phyloP scores from a whole-genome alignment of 2,113 vertebrate genomes.

The Zingel zingel region DNA sequence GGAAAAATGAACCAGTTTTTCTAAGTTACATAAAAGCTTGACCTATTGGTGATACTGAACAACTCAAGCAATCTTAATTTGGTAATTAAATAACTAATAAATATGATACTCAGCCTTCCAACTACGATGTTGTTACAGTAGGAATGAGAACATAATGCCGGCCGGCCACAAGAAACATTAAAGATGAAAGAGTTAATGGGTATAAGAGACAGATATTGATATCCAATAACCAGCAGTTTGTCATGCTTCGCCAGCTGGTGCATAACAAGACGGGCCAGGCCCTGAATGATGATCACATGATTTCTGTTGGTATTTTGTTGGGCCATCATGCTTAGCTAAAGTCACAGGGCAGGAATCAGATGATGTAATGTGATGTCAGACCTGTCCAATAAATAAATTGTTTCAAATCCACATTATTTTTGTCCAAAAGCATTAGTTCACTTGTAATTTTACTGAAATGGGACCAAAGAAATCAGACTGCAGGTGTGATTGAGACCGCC shows the following conservation, averaged over 20 bases:
- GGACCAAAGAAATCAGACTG: background rate
- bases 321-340: background rate
- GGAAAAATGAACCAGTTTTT: background rate
- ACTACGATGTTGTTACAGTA: no score
- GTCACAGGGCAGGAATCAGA: background rate
- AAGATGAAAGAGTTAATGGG: constrained; percentile 3
- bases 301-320: background rate
- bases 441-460: background rate
- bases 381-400: background rate
- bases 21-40: background rate
- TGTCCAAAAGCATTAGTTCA: no score
- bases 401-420: background rate
- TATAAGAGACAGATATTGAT: constrained; percentile 25
- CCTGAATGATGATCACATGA: constrained; percentile 6
- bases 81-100: background rate
- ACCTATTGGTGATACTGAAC: background rate
- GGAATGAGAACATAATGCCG: background rate
- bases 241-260: background rate
- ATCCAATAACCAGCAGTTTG: constrained; percentile 17
- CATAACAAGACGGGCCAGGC: background rate
- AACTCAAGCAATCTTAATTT: background rate
- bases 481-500: background rate
- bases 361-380: background rate
- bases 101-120: background rate
- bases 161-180: background rate